Conservation (phyloP, 2,113 vertebrate species). For the Alligator mississippiensis region DNA sequence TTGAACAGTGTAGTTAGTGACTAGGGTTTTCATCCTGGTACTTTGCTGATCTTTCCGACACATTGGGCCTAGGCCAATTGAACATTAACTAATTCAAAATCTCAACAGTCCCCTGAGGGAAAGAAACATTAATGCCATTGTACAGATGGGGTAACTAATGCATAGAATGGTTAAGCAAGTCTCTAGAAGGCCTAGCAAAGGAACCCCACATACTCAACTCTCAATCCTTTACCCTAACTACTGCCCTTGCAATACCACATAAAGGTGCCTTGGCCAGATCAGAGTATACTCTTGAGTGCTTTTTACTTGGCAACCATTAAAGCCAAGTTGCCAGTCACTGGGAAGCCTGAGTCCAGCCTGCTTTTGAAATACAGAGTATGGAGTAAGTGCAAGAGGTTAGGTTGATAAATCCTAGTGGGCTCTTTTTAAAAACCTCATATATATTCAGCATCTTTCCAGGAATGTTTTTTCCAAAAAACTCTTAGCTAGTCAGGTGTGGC, state of each 20-base stretch:
- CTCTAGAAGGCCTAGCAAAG: neutral
- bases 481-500: too few species aligned
- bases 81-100: neutral
- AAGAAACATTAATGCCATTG: neutral
- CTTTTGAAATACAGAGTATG: neutral
- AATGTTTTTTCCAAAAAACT: neutral
- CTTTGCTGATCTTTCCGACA: neutral
- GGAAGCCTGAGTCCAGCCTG: neutral
- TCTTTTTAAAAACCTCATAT: neutral
- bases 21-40: neutral
- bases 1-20: neutral
- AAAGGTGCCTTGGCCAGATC: neutral
- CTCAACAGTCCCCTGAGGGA: neutral
- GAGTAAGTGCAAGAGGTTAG: neutral
- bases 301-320: neutral
- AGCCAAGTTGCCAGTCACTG: neutral
- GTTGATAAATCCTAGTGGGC: accelerated
- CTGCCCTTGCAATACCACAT: neutral
- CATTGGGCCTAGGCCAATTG: neutral
- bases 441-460: neutral
- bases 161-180: neutral
- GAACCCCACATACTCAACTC: neutral
- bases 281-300: neutral
- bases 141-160: neutral
- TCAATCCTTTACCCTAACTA: neutral